phyloP scores from a whole-genome alignment of 2,113 vertebrate species.

The Pterocles burchelli region DNA sequence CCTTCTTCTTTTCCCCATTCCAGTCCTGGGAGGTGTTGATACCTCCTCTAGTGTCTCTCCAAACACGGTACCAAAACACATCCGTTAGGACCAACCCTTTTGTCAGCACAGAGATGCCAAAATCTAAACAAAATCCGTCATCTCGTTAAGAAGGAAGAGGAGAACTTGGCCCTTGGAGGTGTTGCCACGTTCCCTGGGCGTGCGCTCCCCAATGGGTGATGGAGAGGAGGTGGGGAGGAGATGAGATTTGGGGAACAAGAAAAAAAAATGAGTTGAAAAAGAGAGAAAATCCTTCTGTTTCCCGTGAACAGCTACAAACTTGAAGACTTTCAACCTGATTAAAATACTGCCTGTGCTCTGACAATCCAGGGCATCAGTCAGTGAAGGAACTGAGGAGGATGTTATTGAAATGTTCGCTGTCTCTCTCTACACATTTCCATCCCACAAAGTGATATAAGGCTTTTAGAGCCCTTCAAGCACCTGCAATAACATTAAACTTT shows the following conservation, averaged over 20 bases:
- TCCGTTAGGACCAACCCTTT: background rate
- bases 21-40: conserved; percentile 14
- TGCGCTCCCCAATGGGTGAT: rapidly evolving
- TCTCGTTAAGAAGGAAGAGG: background rate
- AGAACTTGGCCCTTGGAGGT: background rate
- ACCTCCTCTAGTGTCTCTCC: background rate
- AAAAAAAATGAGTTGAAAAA: background rate
- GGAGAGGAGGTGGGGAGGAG: background rate
- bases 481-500: conserved; percentile 60
- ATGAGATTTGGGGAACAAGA: background rate
- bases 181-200: background rate
- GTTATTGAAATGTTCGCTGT: conserved; percentile 34
- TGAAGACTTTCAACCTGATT: background rate
- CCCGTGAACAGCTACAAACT: background rate
- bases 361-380: conserved; percentile 7
- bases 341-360: background rate
- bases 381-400: conserved; percentile 35
- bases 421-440: conserved; percentile 21
- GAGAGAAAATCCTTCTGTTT: background rate
- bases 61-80: background rate
- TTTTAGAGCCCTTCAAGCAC: conserved; percentile 44
- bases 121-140: conserved; percentile 10
- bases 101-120: conserved; percentile 9
- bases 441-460: background rate
- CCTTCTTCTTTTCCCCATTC: conserved; percentile 13